Conservation (phyloP, 2,797 vertebrate genomes). For the Sphenopsis melanotis region DNA sequence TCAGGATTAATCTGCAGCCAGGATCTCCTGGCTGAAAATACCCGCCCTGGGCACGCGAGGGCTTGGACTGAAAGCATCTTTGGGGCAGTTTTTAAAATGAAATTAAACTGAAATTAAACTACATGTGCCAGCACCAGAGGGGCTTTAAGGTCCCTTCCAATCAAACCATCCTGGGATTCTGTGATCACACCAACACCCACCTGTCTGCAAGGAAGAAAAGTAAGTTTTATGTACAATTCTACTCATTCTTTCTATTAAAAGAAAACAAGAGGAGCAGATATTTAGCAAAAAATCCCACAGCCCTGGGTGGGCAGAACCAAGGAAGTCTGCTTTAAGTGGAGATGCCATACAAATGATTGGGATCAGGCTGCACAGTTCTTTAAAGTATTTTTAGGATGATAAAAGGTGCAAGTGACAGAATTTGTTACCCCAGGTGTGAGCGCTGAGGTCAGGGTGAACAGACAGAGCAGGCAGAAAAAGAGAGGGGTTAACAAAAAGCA, state of each 20-base stretch:
- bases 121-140: neutral
- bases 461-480: neutral
- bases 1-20: neutral
- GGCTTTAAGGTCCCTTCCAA: neutral
- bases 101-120: neutral
- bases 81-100: rapidly evolving
- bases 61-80: rapidly evolving
- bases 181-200: neutral
- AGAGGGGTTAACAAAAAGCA: neutral
- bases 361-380: neutral
- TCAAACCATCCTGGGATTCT: neutral
- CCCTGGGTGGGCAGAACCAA: neutral
- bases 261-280: neutral
- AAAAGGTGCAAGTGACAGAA: neutral
- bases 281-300: neutral
- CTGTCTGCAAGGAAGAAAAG: neutral
- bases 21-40: neutral
- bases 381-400: neutral
- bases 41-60: rapidly evolving
- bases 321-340: neutral
- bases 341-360: rapidly evolving
- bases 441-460: rapidly evolving
- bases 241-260: neutral
- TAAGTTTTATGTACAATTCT: too few relatives aligned
- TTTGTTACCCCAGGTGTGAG: neutral